Evolutionary conservation across 2,888 invertebrate genomes (phyloP).

Genomic region (Diaprepes abbreviatus): DNA sequence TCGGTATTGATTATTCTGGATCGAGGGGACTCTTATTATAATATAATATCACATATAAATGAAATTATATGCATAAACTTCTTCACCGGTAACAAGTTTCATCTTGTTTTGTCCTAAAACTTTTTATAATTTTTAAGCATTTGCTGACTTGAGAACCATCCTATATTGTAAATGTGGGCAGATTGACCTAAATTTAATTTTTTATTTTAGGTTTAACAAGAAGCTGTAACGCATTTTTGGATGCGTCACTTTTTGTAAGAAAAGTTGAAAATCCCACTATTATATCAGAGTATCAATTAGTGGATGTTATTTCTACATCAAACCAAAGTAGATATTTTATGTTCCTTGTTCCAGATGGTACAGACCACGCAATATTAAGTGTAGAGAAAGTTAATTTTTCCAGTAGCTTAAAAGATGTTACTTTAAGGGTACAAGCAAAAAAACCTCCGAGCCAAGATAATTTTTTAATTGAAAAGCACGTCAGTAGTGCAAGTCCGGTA

Average conservation of each 20-base stretch:
- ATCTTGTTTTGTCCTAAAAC: too few relatives aligned
- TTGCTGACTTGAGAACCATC: too few relatives aligned
- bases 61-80: too few relatives aligned
- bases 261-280: conserved; percentile 54
- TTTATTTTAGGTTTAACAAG: conserved; percentile 75
- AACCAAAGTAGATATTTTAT: conserved; percentile 59
- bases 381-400: conserved; percentile 57
- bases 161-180: too few relatives aligned
- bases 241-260: conserved; percentile 59
- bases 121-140: too few relatives aligned
- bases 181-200: too few relatives aligned
- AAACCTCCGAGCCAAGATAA: conserved; percentile 65
- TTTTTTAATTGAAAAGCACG: conserved; percentile 45
- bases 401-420: conserved; percentile 63
- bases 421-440: conserved; percentile 62
- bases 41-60: too few relatives aligned
- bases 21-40: too few relatives aligned
- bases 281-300: conserved; percentile 53
- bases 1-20: too few relatives aligned
- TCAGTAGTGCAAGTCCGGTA: conserved; percentile 41
- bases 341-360: conserved; percentile 59
- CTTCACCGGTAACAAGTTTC: too few relatives aligned
- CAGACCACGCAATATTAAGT: conserved; percentile 57
- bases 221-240: conserved; percentile 68
- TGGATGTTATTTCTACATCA: conserved; percentile 47